Evolutionary conservation across 2,888 invertebrate species (phyloP).

Genomic region (Nymphalis c-album): DNA sequence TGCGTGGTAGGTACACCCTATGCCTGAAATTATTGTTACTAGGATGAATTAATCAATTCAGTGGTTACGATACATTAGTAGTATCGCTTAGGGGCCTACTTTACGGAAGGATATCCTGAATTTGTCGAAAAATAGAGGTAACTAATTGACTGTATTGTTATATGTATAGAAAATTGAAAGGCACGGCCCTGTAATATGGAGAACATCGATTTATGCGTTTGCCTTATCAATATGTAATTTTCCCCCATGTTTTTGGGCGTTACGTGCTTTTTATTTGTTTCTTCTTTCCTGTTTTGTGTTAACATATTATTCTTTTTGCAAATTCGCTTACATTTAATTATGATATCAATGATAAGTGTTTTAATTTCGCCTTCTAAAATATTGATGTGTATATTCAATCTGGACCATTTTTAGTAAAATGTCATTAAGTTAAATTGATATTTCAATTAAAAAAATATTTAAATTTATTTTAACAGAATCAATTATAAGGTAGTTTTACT

Average conservation of each 20-base stretch:
- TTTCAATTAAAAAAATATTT: neutral
- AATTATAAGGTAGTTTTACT: neutral
- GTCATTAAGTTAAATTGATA: no score
- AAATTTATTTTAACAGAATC: neutral
- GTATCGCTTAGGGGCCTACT: slow-evolving; percentile 32
- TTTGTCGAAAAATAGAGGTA: slow-evolving; percentile 32
- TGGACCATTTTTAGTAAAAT: neutral
- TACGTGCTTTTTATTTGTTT: slow-evolving; percentile 31
- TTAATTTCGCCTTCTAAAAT: slow-evolving; percentile 5
- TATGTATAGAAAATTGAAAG: slow-evolving; percentile 46
- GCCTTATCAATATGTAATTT: slow-evolving; percentile 45
- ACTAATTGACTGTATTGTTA: slow-evolving; percentile 27
- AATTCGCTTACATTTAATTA: slow-evolving; percentile 14
- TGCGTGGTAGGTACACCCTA: slow-evolving; percentile 43
- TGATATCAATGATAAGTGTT: slow-evolving; percentile 5
- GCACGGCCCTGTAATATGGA: slow-evolving; percentile 71
- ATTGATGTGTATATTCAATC: neutral
- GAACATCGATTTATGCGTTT: slow-evolving; percentile 64
- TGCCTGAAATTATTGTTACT: slow-evolving; percentile 37
- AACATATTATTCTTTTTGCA: slow-evolving; percentile 9
- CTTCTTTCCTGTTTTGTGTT: slow-evolving; percentile 18
- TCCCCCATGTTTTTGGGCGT: slow-evolving; percentile 40
- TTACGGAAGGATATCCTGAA: slow-evolving; percentile 36
- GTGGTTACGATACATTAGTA: slow-evolving; percentile 21
- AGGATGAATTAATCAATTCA: slow-evolving; percentile 40